Conservation (phyloP, 2,113 vertebrate species). For the Diadophis punctatus region DNA sequence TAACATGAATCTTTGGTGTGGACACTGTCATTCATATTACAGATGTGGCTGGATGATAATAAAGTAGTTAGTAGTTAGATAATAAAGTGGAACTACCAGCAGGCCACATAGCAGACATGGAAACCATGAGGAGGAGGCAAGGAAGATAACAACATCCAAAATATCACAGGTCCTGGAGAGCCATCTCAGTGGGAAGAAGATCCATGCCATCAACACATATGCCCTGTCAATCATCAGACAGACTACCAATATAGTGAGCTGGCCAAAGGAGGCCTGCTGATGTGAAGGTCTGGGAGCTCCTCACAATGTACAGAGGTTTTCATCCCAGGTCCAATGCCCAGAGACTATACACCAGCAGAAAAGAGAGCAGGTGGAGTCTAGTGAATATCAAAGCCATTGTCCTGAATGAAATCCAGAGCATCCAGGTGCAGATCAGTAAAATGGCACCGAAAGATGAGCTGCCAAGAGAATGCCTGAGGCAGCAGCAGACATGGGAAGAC, state of each 20-base stretch:
- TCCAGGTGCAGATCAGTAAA: background rate
- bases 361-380: background rate
- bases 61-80: background rate
- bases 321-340: background rate
- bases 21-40: background rate
- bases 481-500: background rate
- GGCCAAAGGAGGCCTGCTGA: background rate
- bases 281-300: background rate
- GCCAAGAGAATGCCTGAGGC: background rate
- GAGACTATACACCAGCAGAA: background rate
- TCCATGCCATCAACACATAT: background rate
- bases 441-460: background rate
- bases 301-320: background rate
- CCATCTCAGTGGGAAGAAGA: background rate
- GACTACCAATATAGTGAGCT: background rate
- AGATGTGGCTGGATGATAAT: background rate
- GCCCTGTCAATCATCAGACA: background rate
- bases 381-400: background rate
- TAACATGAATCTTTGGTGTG: background rate
- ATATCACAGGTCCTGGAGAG: background rate
- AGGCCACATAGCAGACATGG: background rate
- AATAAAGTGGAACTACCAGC: background rate
- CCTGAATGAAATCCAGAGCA: background rate
- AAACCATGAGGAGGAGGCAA: background rate
- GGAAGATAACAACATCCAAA: background rate